Base-by-base conservation (phyloP, 1,140 invertebrate species). In the Hirudo medicinalis region DNA sequence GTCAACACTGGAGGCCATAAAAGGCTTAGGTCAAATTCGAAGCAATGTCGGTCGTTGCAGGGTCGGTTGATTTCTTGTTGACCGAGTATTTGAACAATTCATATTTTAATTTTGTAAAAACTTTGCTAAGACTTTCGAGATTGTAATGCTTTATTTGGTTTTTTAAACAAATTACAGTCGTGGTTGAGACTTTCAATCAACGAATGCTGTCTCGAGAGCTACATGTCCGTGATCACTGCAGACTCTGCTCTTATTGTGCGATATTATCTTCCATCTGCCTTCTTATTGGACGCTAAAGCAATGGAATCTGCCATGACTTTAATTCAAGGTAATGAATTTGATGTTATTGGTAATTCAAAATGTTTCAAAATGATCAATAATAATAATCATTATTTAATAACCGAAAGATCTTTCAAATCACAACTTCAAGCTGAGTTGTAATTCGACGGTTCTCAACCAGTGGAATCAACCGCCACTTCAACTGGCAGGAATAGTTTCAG, bases 401-500 rank as follows among this genome's bases (percentile, higher is more conserved):
- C 49, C n/a, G 77, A 54, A 67, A 80, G 79, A 79, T 60, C 72
- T 81, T 63, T 76, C 76, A 68, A 72, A 73, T 43, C 87, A 88
- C 78, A 81, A 85, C 36, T 94, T 96, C 78, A 85, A 89, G 72
- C 80, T 96, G 71, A 89, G 90, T 3, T 89, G 86, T 73, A 95
- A 95, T 84, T 91, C 90, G 0, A 91, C 89, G 78, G 79, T 93
- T 11, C 81, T 97, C 0, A 97, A 97, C 82, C 86, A 86, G 54
- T 97, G 93, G 93, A 88, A 88, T 0, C 87, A 87, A 74, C 87
- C 87, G n/a, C 89, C 92, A 2, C 79, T 97, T 8, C 83, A 90
- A 75, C 82, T 94, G 72, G 88, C 91, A 25, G 91, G 91, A 20
- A 83, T 94, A 25, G 29, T 49, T 53, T 53, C 69, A 6, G 19